phyloP scores from a whole-genome alignment of 2,888 invertebrate genomes.

The Branchellion lobata region DNA sequence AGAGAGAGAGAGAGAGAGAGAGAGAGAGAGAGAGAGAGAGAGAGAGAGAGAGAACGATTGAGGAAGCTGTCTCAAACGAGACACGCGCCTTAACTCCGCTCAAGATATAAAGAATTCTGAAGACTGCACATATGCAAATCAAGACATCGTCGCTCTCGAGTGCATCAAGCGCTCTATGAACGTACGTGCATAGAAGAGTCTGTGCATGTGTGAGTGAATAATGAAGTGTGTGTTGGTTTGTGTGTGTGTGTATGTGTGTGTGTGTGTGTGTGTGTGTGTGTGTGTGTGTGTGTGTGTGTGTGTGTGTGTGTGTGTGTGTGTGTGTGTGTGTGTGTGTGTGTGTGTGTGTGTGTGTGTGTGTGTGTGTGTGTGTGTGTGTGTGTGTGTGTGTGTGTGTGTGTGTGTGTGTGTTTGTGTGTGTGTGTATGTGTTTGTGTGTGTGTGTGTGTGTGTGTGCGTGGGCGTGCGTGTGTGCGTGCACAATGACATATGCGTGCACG shows the following conservation, averaged over 20 bases:
- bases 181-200: too few relatives aligned
- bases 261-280: conserved; percentile 30
- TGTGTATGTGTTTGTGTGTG: neutral
- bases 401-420: conserved; percentile 34
- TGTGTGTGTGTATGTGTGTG: conserved; percentile 28
- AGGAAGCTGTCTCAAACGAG: neutral
- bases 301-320: conserved; percentile 30
- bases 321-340: conserved; percentile 32
- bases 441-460: too few relatives aligned
- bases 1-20: conserved; percentile 49
- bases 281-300: conserved; percentile 26
- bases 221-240: neutral
- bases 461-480: too few relatives aligned
- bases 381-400: conserved; percentile 36
- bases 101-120: neutral
- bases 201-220: too few relatives aligned
- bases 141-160: too few relatives aligned
- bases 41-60: conserved; percentile 46
- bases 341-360: conserved; percentile 19
- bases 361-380: conserved; percentile 32
- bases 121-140: neutral
- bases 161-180: too few relatives aligned
- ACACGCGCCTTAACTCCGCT: neutral
- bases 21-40: conserved; percentile 51
- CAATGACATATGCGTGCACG: too few relatives aligned